These are phyloP conservation scores for Saxidomus purpurata DNA, from an alignment of 1,140 invertebrate genomes.

Conservation along the genomic window DNA sequence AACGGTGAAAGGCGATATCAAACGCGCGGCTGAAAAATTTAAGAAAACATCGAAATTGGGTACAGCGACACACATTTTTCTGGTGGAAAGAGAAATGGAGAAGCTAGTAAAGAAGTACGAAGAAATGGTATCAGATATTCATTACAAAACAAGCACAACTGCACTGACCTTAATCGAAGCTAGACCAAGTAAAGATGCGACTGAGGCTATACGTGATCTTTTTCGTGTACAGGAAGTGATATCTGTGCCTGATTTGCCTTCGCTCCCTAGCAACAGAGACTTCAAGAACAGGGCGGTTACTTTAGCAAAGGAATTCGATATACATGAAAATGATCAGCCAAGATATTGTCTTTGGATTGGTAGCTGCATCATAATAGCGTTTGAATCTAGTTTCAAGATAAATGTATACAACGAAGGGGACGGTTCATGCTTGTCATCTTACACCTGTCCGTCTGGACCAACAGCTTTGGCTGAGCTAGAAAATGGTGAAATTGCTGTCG, in stretches of 20 bases:
- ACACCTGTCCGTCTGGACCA: too few relatives aligned
- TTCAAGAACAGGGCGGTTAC: not conserved
- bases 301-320: not conserved
- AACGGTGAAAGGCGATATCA: too few relatives aligned
- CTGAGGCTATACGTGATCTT: not conserved
- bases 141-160: too few relatives aligned
- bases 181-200: not conserved
- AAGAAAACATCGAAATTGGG: too few relatives aligned
- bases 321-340: not conserved
- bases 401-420: not conserved
- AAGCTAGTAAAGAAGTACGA: not conserved
- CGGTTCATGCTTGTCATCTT: too few relatives aligned
- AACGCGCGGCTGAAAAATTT: too few relatives aligned
- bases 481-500: not conserved
- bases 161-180: not conserved
- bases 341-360: too few relatives aligned
- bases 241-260: not conserved
- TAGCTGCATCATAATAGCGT: too few relatives aligned
- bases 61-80: too few relatives aligned
- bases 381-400: not conserved
- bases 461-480: too few relatives aligned
- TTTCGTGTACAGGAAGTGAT: not conserved
- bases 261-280: too few relatives aligned
- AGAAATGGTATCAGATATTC: too few relatives aligned
- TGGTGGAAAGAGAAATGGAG: not conserved